Conservation (phyloP, 2,113 vertebrate species). For the Aegypius monachus region DNA sequence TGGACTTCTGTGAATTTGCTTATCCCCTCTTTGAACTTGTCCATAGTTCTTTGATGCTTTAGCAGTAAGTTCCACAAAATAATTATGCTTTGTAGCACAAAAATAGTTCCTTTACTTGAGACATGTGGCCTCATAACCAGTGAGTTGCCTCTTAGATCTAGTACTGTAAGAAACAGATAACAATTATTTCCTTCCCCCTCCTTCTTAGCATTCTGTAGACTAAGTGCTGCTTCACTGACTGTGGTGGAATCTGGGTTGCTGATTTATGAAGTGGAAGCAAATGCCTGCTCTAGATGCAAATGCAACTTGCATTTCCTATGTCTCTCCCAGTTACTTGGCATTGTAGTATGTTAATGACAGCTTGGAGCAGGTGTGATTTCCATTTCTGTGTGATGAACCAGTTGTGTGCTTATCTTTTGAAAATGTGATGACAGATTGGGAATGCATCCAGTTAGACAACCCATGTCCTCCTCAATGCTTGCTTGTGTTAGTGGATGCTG, state of each 20-base stretch:
- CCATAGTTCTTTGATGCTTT: not conserved
- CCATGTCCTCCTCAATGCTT: not conserved
- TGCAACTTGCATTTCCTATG: not conserved
- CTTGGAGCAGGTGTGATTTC: constrained; percentile 28
- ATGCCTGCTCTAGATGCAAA: not conserved
- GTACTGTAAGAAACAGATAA: not conserved
- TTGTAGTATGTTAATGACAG: not conserved
- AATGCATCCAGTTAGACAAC: not conserved
- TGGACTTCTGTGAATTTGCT: not conserved
- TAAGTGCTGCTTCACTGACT: not conserved
- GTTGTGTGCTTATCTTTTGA: constrained; percentile 1
- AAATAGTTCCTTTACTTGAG: not conserved
- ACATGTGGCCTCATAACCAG: not conserved
- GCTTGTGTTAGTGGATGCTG: constrained; percentile 32
- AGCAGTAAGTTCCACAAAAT: not conserved
- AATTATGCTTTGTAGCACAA: not conserved
- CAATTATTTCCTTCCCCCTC: rapidly evolving
- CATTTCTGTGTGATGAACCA: constrained; percentile 5
- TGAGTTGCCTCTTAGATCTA: not conserved
- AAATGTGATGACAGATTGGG: not conserved
- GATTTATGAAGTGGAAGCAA: not conserved
- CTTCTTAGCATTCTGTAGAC: not conserved
- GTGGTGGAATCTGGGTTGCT: not conserved
- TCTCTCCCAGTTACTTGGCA: not conserved
- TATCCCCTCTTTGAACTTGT: not conserved